Base-by-base conservation (phyloP, 1,140 invertebrate genomes). In the Zaprionus capensis region DNA sequence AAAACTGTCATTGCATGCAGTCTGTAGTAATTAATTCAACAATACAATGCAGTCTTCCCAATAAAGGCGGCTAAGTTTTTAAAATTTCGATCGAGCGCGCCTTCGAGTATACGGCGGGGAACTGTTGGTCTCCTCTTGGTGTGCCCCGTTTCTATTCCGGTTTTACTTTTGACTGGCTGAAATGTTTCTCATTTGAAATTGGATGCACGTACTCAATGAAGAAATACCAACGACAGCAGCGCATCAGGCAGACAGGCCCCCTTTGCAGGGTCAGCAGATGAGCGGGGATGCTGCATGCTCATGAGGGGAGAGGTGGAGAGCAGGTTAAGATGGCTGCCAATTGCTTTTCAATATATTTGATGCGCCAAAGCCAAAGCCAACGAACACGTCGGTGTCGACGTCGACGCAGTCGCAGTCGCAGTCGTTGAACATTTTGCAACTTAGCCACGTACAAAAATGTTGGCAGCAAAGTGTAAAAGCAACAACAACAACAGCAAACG, bases 311-410 rank as follows among this genome's bases (percentile, higher is more conserved):
- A 17, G 26, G 24, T 26, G 4, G 24, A 5, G 24, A 26, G 24
- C 31, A 34, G 22, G 51, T 31, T 64, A 69, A 57, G 72, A 56
- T 78, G 78, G 78, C 81, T 90, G 85, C 85, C 85, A 90, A 90
- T 90, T 91, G 86, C 85, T 90, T 90, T 90, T 90, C 85, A 90
- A 90, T 86, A 85, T 90, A 91, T 90, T 90, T 90, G 85, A 88
- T 88, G 85, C 84, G 81, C 65, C 65, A 72, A 62, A 55, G 61
- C 49, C 51, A 26, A 71, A 36, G 49, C 14, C 55, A 62, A 53
- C 17, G 44, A 12, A 17, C 51, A 79, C 81, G 71, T 72, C 64
- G 59, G 44, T 34, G 34, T 24, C 61, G 53, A 55, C 44, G 61
- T 46, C 28, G 49, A 78, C 81, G 78, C 78, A 74, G 85, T 85